These are phyloP conservation scores for Nothobranchius furzeri DNA, from an alignment of 2,113 vertebrate species.

Conservation along the genomic window DNA sequence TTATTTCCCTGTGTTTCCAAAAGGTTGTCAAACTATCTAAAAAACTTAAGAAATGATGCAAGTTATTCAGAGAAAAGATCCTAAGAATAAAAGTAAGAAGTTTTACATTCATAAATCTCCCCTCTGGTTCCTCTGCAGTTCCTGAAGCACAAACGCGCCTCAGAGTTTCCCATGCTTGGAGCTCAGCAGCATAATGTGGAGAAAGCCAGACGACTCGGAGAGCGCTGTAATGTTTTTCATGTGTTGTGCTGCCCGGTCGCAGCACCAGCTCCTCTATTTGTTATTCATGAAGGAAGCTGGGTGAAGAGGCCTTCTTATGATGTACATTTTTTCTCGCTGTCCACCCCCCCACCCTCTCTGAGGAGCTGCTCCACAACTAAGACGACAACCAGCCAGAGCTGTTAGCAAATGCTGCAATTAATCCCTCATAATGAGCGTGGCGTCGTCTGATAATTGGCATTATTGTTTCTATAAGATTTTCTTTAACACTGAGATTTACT, in stretches of 20 bases:
- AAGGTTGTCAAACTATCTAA: not conserved
- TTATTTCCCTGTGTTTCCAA: not conserved
- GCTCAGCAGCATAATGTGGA: conserved; percentile 43
- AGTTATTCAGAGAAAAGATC: not conserved
- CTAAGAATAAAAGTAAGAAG: too few relatives aligned
- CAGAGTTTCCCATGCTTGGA: conserved; percentile 40
- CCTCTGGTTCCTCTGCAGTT: too few relatives aligned
- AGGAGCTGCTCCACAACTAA: conserved; percentile 38
- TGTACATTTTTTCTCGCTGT: conserved; percentile 63
- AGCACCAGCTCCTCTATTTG: conserved; percentile 72
- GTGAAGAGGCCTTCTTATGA: conserved; percentile 77
- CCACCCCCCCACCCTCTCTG: conserved; percentile 16
- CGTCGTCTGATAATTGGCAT: conserved; percentile 53
- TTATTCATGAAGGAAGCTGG: conserved; percentile 82
- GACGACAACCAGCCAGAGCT: conserved; percentile 26
- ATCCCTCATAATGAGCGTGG: conserved; percentile 44
- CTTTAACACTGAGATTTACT: conserved; percentile 16
- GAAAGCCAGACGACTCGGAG: conserved; percentile 64
- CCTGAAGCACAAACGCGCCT: conserved; percentile 23
- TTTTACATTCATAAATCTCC: too few relatives aligned
- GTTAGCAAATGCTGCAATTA: conserved; percentile 47
- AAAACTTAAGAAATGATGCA: not conserved
- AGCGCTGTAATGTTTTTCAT: conserved; percentile 78
- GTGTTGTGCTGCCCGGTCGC: conserved; percentile 74
- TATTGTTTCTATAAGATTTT: conserved; percentile 57